Evolutionary conservation across 1,140 invertebrate genomes (phyloP).

Genomic region (Leptopilina boulardi): DNA sequence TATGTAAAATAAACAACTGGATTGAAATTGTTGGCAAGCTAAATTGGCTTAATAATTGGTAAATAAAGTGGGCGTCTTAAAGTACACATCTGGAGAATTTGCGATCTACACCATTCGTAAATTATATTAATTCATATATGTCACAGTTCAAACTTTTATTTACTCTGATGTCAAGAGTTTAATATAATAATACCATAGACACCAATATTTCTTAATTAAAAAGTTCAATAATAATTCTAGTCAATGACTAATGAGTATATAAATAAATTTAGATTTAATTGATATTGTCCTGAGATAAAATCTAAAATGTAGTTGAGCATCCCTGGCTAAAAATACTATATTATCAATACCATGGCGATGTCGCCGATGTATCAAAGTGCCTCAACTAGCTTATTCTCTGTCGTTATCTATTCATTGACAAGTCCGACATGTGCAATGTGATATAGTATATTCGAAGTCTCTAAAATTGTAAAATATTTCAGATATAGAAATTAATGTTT

Average conservation of each 20-base stretch:
- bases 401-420: conserved; percentile 74
- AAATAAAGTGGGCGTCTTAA: conserved; percentile 65
- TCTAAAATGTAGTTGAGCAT: conserved; percentile 59
- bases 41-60: conserved; percentile 64
- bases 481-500: no score
- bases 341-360: conserved; percentile 74
- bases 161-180: not conserved
- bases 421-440: conserved; percentile 69
- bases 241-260: not conserved
- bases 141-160: conserved; percentile 40
- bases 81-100: conserved; percentile 49
- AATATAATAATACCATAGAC: not conserved
- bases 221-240: not conserved
- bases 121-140: conserved; percentile 49
- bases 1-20: no score
- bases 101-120: conserved; percentile 57
- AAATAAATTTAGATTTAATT: not conserved
- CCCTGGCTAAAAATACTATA: conserved; percentile 66
- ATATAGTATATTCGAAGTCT: conserved; percentile 70
- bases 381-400: conserved; percentile 74
- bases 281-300: conserved; percentile 3
- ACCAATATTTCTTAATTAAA: not conserved
- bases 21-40: conserved; percentile 65
- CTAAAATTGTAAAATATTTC: conserved; percentile 38
- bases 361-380: conserved; percentile 72